Percentiles rank a stretch among this genome's conserved stretches.
These are phyloP conservation scores for Menidia beryllina DNA, from an alignment of 2,113 vertebrate species.

Conservation along the genomic window DNA sequence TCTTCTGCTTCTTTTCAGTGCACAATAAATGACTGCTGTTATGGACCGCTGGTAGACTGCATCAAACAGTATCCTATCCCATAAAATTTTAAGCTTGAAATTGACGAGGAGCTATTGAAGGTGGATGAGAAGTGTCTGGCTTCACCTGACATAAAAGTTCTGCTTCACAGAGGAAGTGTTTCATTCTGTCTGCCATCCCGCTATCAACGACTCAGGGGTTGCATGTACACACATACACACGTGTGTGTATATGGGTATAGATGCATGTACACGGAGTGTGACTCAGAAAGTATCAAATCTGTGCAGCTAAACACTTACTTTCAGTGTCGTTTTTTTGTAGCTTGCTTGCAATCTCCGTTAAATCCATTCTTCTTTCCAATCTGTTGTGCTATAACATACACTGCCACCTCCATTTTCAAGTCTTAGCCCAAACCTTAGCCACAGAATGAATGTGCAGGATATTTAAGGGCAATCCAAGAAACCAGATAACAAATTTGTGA, in stretches of 20 bases:
- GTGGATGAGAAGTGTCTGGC: slow-evolving; percentile 91
- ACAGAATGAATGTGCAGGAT: slow-evolving; percentile 37
- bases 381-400: not conserved
- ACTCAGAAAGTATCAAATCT: slow-evolving; percentile 48
- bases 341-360: too few species aligned
- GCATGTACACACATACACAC: too few species aligned
- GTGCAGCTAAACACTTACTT: too few species aligned
- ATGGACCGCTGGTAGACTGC: slow-evolving; percentile 99
- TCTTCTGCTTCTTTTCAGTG: slow-evolving; percentile 88
- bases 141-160: slow-evolving; percentile 95
- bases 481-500: too few species aligned
- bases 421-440: slow-evolving; percentile 4
- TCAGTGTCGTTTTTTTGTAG: too few species aligned
- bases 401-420: not conserved
- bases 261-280: too few species aligned
- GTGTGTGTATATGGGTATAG: too few species aligned
- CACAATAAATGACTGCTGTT: slow-evolving; percentile 99
- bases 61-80: slow-evolving; percentile 99
- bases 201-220: slow-evolving; percentile 70
- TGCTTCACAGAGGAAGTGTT: slow-evolving; percentile 88
- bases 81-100: slow-evolving; percentile 95
- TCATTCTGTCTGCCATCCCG: slow-evolving; percentile 67
- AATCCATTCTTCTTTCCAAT: slow-evolving; percentile 20
- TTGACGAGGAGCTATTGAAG: slow-evolving; percentile 91
- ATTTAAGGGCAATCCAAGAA: slow-evolving; percentile 56